Evolutionary conservation across 2,888 invertebrate species (phyloP).

Genomic region (Pseudolycoriella hygida): DNA sequence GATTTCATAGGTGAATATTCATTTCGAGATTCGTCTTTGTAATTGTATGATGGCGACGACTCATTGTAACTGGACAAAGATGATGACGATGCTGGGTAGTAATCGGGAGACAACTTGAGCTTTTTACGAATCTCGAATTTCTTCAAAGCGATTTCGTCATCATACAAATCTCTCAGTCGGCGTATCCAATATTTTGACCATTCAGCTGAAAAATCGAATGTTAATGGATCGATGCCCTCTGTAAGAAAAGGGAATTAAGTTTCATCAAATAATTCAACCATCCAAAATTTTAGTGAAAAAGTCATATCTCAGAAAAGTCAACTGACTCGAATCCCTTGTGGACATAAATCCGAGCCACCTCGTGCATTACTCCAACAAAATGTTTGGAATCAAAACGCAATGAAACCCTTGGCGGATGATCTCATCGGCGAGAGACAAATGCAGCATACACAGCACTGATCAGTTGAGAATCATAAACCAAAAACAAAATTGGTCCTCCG

Average conservation of each 20-base stretch:
- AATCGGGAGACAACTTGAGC: conserved; percentile 31
- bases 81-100: background rate
- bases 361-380: too few relatives aligned
- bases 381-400: too few relatives aligned
- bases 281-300: too few relatives aligned
- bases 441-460: too few relatives aligned
- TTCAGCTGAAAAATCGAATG: conserved; percentile 73
- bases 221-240: conserved; percentile 43
- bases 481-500: too few relatives aligned
- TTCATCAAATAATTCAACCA: background rate
- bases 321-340: too few relatives aligned
- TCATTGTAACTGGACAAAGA: background rate
- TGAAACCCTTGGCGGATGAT: too few relatives aligned
- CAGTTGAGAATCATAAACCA: too few relatives aligned
- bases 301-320: too few relatives aligned
- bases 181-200: conserved; percentile 78
- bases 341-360: too few relatives aligned
- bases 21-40: background rate
- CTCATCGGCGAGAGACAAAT: too few relatives aligned
- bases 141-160: conserved; percentile 43
- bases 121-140: conserved; percentile 51
- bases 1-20: too few relatives aligned
- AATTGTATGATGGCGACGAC: background rate
- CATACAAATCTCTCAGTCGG: conserved; percentile 60
- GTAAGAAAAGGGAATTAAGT: background rate